Percentiles rank a stretch among this genome's conserved stretches.
These are phyloP conservation scores for Streblospio benedicti DNA, from an alignment of 1,140 invertebrate genomes.

Conservation along the genomic window DNA sequence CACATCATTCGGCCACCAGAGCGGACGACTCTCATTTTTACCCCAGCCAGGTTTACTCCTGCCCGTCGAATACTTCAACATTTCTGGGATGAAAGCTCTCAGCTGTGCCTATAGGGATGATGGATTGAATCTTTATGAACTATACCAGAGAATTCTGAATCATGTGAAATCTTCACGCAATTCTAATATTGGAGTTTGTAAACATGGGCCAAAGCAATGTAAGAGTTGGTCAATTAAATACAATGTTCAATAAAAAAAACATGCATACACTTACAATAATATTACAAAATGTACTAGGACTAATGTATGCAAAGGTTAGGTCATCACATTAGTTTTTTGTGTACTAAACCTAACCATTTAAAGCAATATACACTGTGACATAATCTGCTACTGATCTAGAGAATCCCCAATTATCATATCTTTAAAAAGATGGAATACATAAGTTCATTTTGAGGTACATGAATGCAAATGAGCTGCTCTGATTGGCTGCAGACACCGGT, in stretches of 20 bases:
- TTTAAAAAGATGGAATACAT: too few relatives aligned
- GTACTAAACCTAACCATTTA: too few relatives aligned
- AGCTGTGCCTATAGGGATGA: constrained; percentile 70
- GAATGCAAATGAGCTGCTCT: too few relatives aligned
- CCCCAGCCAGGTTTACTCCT: constrained; percentile 96
- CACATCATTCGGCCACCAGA: constrained; percentile 95
- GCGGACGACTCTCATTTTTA: constrained; percentile 82
- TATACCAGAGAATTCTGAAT: background rate
- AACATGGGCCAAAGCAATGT: background rate
- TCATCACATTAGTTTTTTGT: too few relatives aligned
- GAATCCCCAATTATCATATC: too few relatives aligned
- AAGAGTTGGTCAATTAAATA: background rate
- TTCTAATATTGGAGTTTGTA: background rate
- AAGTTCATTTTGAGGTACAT: too few relatives aligned
- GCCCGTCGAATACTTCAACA: constrained; percentile 95
- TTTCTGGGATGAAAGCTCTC: constrained; percentile 90
- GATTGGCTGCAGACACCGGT: too few relatives aligned
- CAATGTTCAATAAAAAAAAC: background rate
- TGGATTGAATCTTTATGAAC: background rate
- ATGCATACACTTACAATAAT: background rate
- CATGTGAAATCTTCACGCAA: background rate
- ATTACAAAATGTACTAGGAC: too few relatives aligned
- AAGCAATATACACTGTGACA: too few relatives aligned
- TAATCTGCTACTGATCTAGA: too few relatives aligned
- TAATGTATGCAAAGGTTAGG: background rate